phyloP scores from a whole-genome alignment of 2,113 vertebrate species.

The Datnioides undecimradiatus region DNA sequence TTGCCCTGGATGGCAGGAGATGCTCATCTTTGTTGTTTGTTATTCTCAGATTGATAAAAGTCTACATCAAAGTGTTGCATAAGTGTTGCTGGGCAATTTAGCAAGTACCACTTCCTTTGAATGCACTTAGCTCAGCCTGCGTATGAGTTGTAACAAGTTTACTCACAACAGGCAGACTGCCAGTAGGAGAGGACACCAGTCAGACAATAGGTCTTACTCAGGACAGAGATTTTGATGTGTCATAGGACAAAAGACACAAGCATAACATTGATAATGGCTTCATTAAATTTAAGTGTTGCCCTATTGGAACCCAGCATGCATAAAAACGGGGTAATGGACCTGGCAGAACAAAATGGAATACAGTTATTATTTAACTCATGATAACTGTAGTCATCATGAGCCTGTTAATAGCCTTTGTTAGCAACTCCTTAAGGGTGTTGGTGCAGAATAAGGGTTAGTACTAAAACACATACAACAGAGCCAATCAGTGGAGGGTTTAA shows the following conservation, averaged over 20 bases:
- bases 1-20: not conserved
- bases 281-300: not conserved
- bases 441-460: not conserved
- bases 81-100: constrained; percentile 1
- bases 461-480: not conserved
- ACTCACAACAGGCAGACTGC: not conserved
- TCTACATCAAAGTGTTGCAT: constrained; percentile 1
- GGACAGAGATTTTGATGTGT: not conserved
- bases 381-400: not conserved
- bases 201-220: not conserved
- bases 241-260: not conserved
- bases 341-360: not conserved
- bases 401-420: not conserved
- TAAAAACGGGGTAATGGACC: not conserved
- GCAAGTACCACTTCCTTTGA: constrained; percentile 39
- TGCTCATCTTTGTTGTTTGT: not conserved
- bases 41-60: not conserved
- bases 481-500: not conserved
- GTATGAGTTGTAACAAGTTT: not conserved
- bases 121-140: not conserved
- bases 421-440: not conserved
- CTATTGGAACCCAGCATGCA: not conserved
- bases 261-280: not conserved
- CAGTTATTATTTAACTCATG: not conserved
- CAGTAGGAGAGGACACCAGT: not conserved